phyloP scores from a whole-genome alignment of 2,113 vertebrate species.

The Caranx ignobilis region DNA sequence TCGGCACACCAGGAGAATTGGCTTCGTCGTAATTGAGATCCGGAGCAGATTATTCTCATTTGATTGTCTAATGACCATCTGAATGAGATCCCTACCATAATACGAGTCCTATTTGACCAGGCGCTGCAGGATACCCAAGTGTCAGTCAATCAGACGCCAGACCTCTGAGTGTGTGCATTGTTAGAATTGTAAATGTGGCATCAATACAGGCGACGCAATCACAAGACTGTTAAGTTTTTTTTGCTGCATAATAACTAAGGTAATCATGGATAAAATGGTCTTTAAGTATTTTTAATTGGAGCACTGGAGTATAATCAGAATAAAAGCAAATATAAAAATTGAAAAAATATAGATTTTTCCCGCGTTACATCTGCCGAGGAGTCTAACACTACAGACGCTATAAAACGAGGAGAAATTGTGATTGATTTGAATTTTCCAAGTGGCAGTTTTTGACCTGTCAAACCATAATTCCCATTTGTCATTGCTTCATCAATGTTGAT shows the following conservation, averaged over 20 bases:
- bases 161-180: conserved; percentile 34
- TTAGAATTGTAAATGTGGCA: conserved; percentile 58
- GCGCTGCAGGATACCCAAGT: conserved; percentile 54
- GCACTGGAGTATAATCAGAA: not conserved
- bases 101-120: conserved; percentile 70
- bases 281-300: not conserved
- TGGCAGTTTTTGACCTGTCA: conserved; percentile 75
- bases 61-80: conserved; percentile 82
- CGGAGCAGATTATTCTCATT: conserved; percentile 78
- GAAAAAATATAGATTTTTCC: not conserved
- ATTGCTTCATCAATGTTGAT: conserved; percentile 73
- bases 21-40: conserved; percentile 79
- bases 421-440: conserved; percentile 65
- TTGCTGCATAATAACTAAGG: not conserved
- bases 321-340: conserved; percentile 15
- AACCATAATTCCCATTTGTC: conserved; percentile 68
- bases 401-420: conserved; percentile 33
- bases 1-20: conserved; percentile 69
- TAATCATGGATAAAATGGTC: not conserved
- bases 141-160: conserved; percentile 58
- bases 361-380: not conserved
- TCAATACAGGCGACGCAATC: conserved; percentile 8
- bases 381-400: not conserved
- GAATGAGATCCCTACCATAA: conserved; percentile 77
- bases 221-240: not conserved